Evolutionary conservation across 2,888 invertebrate genomes (phyloP), one percentile per base, ranked within the genome.

Genomic region (Anoncus sp.): DNA sequence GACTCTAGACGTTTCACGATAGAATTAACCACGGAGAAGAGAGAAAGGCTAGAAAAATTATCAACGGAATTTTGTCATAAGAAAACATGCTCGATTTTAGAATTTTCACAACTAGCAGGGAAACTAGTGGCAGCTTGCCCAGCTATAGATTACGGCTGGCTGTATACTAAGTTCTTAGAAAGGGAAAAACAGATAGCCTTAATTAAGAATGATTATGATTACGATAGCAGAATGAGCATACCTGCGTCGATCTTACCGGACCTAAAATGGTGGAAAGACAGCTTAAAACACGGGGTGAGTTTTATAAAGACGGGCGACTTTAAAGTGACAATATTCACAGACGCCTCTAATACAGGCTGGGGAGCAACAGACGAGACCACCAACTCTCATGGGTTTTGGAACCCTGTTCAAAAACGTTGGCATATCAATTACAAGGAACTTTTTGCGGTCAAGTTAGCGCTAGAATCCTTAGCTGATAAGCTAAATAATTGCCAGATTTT

Each of bases 1-100:
- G 35, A 80, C 31, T 70, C 76, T 7, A n/a, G 14, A 24, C 12
- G 53, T 3, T 70, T 69, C 53, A 27, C 67, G 22, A 51, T 77
- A 10, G 70, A 66, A 24, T 51, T 77, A 67, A 70, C 75, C 0
- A 35, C 51, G 6, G 75, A 75, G 51, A 75, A 77, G 57, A 77
- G 67, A 65, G 55, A 77, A 35, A 57, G 59, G 45, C 47, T 57
- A 4, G 18, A 12, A 5, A 67, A 27, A 18, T 59, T 49, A 16
- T 4, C 49, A 49, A 51, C 27, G 9, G 53, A 40, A 9, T 66
- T 66, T 40, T 6, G 24, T 3, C 24, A 12, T 27, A 47, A 31
- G 31, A 31, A 62, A 47, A 31, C 2, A 14, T 62, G 62, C 24
- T 62, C 47, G 12, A 62, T 62, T 31, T 31, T 45, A 43, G 31